A percentile compares a stretch with the other conserved stretches of the same genome.
These are phyloP conservation scores for Phallusia fumigata DNA, from an alignment of 23 tunicate genomes.

Conservation along the genomic window DNA sequence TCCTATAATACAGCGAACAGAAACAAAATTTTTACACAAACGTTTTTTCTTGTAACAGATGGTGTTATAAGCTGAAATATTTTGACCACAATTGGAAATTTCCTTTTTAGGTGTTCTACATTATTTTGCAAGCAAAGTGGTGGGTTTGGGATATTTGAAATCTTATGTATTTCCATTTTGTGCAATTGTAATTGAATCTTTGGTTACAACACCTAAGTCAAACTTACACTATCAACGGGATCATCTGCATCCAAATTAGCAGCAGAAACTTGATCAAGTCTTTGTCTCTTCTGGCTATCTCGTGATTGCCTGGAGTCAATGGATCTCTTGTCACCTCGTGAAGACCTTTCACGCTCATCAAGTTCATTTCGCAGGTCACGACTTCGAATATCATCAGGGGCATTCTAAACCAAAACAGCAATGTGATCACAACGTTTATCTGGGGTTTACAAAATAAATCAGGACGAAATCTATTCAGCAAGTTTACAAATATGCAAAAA, in stretches of 20 bases:
- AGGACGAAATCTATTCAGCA: too few species aligned
- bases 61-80: too few species aligned
- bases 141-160: too few species aligned
- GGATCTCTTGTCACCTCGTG: conserved; percentile 73
- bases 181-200: too few species aligned
- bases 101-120: too few species aligned
- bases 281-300: conserved; percentile 63
- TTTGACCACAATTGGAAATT: background rate
- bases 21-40: background rate
- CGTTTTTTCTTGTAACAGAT: background rate
- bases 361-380: conserved; percentile 67
- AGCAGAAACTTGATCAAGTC: conserved; percentile 68
- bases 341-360: conserved; percentile 64
- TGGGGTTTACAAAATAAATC: too few species aligned
- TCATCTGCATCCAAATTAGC: conserved; percentile 90
- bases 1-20: background rate
- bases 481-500: too few species aligned
- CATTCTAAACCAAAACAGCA: conserved; percentile 44
- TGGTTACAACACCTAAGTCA: background rate
- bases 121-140: too few species aligned
- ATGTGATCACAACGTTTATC: too few species aligned
- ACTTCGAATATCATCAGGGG: conserved; percentile 78
- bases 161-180: too few species aligned
- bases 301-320: conserved; percentile 50
- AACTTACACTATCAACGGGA: conserved; percentile 47